These are phyloP conservation scores for Ageneiosus marmoratus DNA, from an alignment of 2,113 vertebrate genomes.

Conservation along the genomic window DNA sequence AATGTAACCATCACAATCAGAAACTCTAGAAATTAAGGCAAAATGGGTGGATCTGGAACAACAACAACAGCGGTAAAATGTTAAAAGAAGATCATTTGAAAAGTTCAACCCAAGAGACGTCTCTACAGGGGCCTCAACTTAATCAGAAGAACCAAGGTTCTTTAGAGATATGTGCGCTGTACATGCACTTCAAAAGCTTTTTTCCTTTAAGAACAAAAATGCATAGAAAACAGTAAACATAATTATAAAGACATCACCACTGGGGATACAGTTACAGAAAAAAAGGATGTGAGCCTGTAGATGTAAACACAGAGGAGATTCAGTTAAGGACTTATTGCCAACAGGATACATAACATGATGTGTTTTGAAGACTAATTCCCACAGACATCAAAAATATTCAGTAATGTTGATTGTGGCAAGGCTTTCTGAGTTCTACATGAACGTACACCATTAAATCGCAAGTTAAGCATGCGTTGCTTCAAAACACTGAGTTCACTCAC, in stretches of 20 bases:
- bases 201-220: constrained; percentile 60
- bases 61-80: constrained; percentile 71
- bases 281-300: constrained; percentile 18
- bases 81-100: not conserved
- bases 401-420: constrained; percentile 59
- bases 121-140: not conserved
- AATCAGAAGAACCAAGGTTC: not conserved
- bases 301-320: constrained; percentile 65
- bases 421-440: constrained; percentile 50
- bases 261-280: constrained; percentile 42
- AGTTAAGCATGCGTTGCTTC: constrained; percentile 68
- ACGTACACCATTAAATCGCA: constrained; percentile 64
- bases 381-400: constrained; percentile 65
- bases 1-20: constrained; percentile 70
- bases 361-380: constrained; percentile 56
- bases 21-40: constrained; percentile 47
- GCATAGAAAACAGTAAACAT: constrained; percentile 75
- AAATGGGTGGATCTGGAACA: constrained; percentile 59
- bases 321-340: constrained; percentile 67
- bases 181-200: constrained; percentile 40
- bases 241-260: constrained; percentile 58
- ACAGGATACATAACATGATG: constrained; percentile 57
- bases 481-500: constrained; percentile 69
- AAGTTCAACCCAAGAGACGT: not conserved
- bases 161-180: constrained; percentile 8